Percentiles rank a stretch among this genome's conserved stretches.
Conservation (phyloP, 2,113 vertebrate species). For the Verasper variegatus region DNA sequence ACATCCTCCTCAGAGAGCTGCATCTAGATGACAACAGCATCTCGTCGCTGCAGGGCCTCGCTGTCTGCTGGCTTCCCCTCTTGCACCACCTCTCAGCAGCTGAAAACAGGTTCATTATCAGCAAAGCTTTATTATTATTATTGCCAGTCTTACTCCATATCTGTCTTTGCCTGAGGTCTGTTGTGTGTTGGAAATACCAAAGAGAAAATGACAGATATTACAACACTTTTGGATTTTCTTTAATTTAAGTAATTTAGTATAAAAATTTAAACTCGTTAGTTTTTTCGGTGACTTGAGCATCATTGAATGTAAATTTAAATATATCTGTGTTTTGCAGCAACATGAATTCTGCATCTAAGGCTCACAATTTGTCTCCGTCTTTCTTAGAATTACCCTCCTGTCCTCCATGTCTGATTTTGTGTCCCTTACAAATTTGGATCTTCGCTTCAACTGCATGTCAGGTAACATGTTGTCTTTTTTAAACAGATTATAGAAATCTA, state of each 20-base stretch:
- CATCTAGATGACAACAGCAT: constrained; percentile 92
- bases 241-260: not conserved
- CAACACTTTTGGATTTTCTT: not conserved
- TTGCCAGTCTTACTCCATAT: not conserved
- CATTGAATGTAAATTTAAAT: not conserved
- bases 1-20: constrained; percentile 91
- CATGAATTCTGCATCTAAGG: not conserved
- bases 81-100: constrained; percentile 84
- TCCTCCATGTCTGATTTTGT: constrained; percentile 84
- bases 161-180: not conserved
- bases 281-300: not conserved
- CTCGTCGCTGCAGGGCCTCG: constrained; percentile 80
- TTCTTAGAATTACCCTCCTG: constrained; percentile 87
- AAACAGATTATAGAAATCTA: not conserved
- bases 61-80: constrained; percentile 90
- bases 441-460: constrained; percentile 92
- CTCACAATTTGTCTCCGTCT: constrained; percentile 33
- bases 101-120: constrained; percentile 86
- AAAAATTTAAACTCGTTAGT: not conserved
- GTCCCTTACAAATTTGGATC: constrained; percentile 87
- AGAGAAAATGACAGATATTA: not conserved
- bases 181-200: not conserved
- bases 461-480: constrained; percentile 79
- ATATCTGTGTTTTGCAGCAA: not conserved
- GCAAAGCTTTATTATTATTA: not conserved